Base-by-base conservation (phyloP, 2,797 vertebrate genomes). In the Micrastur ruficollis region DNA sequence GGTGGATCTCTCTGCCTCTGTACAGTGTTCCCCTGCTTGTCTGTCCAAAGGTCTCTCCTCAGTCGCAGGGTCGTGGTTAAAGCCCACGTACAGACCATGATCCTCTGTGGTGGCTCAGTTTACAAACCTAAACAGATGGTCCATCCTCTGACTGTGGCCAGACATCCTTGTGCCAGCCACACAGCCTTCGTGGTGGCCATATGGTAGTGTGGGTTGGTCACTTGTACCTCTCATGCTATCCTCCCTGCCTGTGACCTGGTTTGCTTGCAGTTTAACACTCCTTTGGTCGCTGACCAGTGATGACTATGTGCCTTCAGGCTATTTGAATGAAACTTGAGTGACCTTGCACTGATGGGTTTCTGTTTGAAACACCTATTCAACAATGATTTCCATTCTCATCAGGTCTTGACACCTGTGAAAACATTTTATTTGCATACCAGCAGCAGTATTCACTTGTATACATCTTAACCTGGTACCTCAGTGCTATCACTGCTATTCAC, bases 71-170 rank as follows among this genome's bases (percentile, higher is more conserved):
- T 11, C 2, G 1, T 7, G 3, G 21, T 15, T 32, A 79, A 32
- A 85, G 71, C 17, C 47, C 55, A 3, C 0, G 0, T 26, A 34
- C 50, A 17, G n/a, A 5, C 0, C 1, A 0, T 9, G 40, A 36
- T 55, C 10, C 34, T 83, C 40, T 27, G 7, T 32, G 61, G 17
- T 58, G 66, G 26, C 61, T 81, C 6, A 5, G 53, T 88, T 93
- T 25, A 18, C 62, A 66, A 1, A 56, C 26, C 29, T 19, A 1
- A 71, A 9, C 91, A 91, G 95, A 92, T 86, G 91, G 95, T 42
- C 58, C 10, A 3, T 71, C 5, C 55, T 32, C 47, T 76, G 86
- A 8, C 65, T 26, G 55, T 29, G 82, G 42, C 75, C 63, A 3
- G 52, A 47, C 65, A 56, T n/a, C 38, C 56, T 62, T 0, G 0